Percentiles rank a stretch among this genome's conserved stretches.
Evolutionary conservation across 2,113 vertebrate genomes (phyloP).

Genomic region (Ictidomys tridecemlineatus): DNA sequence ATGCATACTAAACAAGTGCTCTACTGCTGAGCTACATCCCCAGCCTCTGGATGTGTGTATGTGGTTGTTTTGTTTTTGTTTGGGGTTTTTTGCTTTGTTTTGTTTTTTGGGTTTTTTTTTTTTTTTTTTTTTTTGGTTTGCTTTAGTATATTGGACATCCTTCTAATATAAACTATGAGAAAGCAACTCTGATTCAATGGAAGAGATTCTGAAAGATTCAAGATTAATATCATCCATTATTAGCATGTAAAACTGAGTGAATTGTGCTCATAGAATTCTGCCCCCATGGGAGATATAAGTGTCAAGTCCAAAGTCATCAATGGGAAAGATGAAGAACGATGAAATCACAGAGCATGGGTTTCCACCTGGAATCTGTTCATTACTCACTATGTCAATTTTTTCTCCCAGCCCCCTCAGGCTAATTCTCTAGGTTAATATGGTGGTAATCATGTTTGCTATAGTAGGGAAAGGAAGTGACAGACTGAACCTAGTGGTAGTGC

Average conservation of each 20-base stretch:
- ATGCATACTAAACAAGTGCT: background rate
- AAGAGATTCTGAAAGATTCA: background rate
- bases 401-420: background rate
- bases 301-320: background rate
- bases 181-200: background rate
- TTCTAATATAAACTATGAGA: background rate
- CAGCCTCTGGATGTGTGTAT: background rate
- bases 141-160: background rate
- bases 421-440: background rate
- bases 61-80: no score
- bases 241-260: fast-evolving
- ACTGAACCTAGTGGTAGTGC: fast-evolving
- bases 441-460: background rate
- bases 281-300: background rate
- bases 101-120: no score
- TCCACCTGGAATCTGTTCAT: background rate
- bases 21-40: no score
- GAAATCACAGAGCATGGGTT: background rate
- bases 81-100: no score
- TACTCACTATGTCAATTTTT: background rate
- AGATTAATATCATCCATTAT: background rate
- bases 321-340: background rate
- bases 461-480: background rate
- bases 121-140: background rate
- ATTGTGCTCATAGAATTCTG: background rate